phyloP scores from a whole-genome alignment of 2,797 vertebrate species.

The Linurgus olivaceus region DNA sequence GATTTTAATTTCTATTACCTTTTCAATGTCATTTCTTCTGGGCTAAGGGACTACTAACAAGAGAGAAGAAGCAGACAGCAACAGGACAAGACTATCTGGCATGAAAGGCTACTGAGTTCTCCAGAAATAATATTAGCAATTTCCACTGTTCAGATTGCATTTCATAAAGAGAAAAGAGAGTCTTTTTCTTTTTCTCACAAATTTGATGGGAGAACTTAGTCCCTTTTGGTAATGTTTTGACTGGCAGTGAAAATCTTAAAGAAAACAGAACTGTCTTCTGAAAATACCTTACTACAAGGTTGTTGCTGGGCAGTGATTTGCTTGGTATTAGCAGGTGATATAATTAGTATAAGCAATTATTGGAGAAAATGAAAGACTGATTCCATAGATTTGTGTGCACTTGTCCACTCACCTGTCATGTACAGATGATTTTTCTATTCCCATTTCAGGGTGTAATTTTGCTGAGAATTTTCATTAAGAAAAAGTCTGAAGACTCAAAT shows the following conservation, averaged over 20 bases:
- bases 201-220: not conserved
- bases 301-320: not conserved
- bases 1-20: slow-evolving; percentile 74
- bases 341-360: not conserved
- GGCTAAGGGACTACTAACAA: not conserved
- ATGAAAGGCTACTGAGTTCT: not conserved
- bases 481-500: not conserved
- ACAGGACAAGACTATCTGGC: not conserved
- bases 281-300: not conserved
- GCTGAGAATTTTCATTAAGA: not conserved
- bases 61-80: not conserved
- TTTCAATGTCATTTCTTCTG: slow-evolving; percentile 59
- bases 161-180: not conserved
- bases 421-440: not conserved
- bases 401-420: not conserved
- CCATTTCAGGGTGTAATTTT: not conserved
- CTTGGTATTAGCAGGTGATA: not conserved
- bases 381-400: not conserved
- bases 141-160: not conserved
- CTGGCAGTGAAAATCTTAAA: not conserved
- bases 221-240: not conserved
- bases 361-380: not conserved
- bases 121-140: not conserved
- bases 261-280: not conserved
- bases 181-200: not conserved